phyloP scores from a whole-genome alignment of 2,797 vertebrate species.

The Halcyon badia region DNA sequence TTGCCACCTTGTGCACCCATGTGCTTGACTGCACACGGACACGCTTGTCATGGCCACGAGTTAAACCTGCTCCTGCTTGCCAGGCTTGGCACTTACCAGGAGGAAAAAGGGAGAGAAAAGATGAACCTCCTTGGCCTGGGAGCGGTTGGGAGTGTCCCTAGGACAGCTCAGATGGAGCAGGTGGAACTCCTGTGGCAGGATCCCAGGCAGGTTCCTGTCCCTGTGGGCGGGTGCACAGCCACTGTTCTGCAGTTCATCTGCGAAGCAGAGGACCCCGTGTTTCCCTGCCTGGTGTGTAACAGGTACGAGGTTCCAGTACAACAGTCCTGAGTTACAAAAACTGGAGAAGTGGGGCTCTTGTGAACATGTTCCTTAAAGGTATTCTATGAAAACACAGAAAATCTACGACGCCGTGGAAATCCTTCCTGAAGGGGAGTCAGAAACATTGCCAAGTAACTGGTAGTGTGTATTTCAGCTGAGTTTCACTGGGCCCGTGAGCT shows the following conservation, averaged over 20 bases:
- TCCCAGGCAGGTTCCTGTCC: too few relatives aligned
- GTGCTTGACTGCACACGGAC: neutral
- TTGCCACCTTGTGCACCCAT: rapidly evolving
- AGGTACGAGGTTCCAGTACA: too few relatives aligned
- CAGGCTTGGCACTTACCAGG: neutral
- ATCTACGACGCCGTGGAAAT: neutral
- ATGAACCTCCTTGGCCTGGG: neutral
- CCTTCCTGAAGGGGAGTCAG: neutral
- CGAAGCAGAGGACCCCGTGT: neutral
- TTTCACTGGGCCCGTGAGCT: neutral
- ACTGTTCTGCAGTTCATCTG: neutral
- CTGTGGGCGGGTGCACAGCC: rapidly evolving
- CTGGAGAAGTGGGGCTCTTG: neutral
- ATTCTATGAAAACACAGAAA: neutral
- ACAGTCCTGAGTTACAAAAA: neutral
- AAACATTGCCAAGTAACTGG: neutral
- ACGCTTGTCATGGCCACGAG: neutral
- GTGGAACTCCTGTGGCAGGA: neutral
- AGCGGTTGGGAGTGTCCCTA: neutral
- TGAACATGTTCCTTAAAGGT: neutral
- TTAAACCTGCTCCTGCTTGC: neutral
- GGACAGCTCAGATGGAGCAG: neutral
- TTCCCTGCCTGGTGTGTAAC: neutral
- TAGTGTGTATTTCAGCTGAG: neutral
- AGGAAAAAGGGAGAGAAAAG: neutral